Percentiles rank a stretch among this genome's conserved stretches.
Evolutionary conservation across 2,888 invertebrate genomes (phyloP).

Genomic region (Eremobia ochroleuca): DNA sequence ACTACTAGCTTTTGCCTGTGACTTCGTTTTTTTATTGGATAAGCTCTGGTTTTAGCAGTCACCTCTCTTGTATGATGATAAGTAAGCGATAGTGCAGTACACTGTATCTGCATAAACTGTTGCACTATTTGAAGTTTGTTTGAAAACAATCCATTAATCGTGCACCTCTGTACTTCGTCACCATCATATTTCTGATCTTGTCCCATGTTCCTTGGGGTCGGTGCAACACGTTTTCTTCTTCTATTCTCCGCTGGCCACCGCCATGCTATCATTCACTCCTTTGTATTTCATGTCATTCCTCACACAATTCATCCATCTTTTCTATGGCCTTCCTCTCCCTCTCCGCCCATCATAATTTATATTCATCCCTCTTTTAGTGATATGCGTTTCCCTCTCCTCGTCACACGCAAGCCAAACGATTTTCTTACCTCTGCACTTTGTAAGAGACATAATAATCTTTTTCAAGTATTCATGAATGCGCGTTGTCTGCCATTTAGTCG

Average conservation of each 20-base stretch:
- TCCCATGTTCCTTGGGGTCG: neutral
- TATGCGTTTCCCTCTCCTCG: neutral
- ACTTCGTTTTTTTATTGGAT: neutral
- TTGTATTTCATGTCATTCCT: neutral
- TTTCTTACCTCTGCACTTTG: neutral
- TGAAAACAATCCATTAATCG: neutral
- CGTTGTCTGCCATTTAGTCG: neutral
- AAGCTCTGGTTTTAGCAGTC: neutral
- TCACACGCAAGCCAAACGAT: neutral
- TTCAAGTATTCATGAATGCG: neutral
- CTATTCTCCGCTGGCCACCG: neutral
- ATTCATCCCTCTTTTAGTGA: neutral
- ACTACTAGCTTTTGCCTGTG: constrained; percentile 32
- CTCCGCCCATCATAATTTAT: neutral
- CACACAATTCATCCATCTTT: neutral
- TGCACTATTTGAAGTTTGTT: neutral
- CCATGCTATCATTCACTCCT: neutral
- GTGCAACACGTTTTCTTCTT: neutral
- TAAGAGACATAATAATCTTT: neutral
- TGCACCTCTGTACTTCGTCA: neutral
- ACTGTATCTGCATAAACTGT: neutral
- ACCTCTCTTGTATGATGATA: neutral
- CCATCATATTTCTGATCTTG: neutral
- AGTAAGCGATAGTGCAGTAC: neutral
- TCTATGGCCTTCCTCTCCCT: neutral